Base-by-base conservation (phyloP, 2,888 invertebrate genomes). In the Drosophila emarginata region DNA sequence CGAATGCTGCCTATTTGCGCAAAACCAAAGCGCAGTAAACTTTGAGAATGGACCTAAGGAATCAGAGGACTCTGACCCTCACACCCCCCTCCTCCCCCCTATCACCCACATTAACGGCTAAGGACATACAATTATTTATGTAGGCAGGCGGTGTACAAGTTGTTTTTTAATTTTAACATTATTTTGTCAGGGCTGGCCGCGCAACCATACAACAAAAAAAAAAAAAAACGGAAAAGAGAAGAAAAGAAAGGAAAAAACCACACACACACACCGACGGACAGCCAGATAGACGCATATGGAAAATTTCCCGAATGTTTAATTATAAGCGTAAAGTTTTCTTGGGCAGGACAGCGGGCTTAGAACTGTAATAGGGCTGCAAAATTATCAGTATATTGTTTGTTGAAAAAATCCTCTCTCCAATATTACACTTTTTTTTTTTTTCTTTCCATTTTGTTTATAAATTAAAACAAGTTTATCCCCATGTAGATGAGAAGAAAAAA, bases 11-110 rank as follows among this genome's bases (percentile, higher is more conserved):
- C 53, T 85, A 87, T 65, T 64, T 89, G 81, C 89, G 89, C 68
- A 90, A 90, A 75, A 66, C 89, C 64, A 90, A 91, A 80, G 87
- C 86, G 79, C 91, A 91, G 80, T 90, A 91, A 81, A 69, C 53
- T 5, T 32, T 23, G 4, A 15, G 9, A 18, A 51, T 26, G 52
- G 53, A n/a, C 23, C 51, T 37, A 63, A n/a, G n/a, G 26, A 50
- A 40, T 5, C 26, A 50, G 12, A 56, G 54, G 39, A 36, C 14
- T 18, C 36, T 14, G 36, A 9, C 14, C 51, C 37, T 39, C 45
- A 58, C 58, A 54, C 51, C 50, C 40, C 23, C 54, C 40, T 28
- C 11, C 4, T 6, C n/a, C n/a, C n/a, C 23, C 63, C 39, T 62
- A 36, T 53, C 39, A 45, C 62, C 64, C 53, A 50, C 61, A 53